Base-by-base conservation (phyloP, 2,888 invertebrate genomes). In the Drosophila pegasa region DNA sequence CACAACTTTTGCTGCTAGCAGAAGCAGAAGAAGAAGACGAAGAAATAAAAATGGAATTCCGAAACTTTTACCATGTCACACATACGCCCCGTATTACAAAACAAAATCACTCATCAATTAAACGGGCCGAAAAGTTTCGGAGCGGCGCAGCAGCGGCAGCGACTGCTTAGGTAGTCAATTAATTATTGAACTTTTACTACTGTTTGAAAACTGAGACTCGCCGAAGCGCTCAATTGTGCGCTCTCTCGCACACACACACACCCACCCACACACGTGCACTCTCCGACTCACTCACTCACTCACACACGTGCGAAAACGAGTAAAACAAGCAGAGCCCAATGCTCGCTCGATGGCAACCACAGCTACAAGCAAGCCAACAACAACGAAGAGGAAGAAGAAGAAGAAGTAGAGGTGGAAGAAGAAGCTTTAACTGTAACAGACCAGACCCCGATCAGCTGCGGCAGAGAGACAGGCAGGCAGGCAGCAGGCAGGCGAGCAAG, bases 181-280 rank as follows among this genome's bases (percentile, higher is more conserved):
- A 87, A 75, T 84, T 88, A 84, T 84, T 87, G 68, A 81, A 88
- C 85, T 88, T 87, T 84, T 87, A 87, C 87, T 81, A 84, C 85
- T 71, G 78, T 65, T 80, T 84, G 65, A 56, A 77, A 73, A 66
- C 73, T 66, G 45, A 72, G 69, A 77, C 80, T 78, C 55, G 48
- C 40, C 71, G 71, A 62, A 69, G 59, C 65, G 75, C 78, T 79
- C 78, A 80, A 67, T 80, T 80, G 76, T 76, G 76, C 78, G 62
- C 43, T 20, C 59, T 47, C 60, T 63, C 48, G 9, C 51, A 52
- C 48, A 48, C 25, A 43, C 37, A 22, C 48, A 29, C 43, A 29
- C 40, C 47, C 12, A 38, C n/a, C 16, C 48, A 25, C 43, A 29
- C 37, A 51, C 12, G 31, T 12, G 10, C 45, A 45, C 45, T 45